A percentile compares a stretch with the other conserved stretches of the same genome.
phyloP scores from a whole-genome alignment of 2,797 vertebrate genomes.

The Sphenodon punctatus region DNA sequence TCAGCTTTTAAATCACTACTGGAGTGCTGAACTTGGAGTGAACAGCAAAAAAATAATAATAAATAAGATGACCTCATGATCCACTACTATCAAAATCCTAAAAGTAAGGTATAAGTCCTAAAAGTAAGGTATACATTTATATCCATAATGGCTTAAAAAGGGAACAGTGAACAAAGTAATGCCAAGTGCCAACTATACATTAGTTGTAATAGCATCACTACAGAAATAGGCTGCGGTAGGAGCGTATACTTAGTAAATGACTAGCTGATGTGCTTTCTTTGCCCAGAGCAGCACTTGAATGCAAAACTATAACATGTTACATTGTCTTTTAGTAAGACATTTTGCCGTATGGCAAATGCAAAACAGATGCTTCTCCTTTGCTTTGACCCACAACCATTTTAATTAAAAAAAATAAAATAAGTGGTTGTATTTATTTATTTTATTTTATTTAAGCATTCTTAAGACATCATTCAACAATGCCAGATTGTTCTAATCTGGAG shows the following conservation, averaged over 20 bases:
- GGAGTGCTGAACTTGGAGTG: no score
- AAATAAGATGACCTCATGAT: no score
- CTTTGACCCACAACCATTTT: neutral
- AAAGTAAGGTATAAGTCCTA: no score
- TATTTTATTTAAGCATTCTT: slow-evolving; percentile 7
- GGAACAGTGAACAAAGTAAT: neutral
- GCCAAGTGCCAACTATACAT: no score
- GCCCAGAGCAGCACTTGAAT: neutral
- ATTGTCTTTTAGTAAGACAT: neutral
- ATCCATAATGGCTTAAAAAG: neutral
- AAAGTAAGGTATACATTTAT: neutral
- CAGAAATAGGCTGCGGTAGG: neutral
- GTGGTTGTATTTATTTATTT: neutral
- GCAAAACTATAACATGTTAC: neutral
- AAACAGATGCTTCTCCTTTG: slow-evolving; percentile 28
- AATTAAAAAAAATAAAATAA: neutral
- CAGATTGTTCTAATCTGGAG: slow-evolving; percentile 49
- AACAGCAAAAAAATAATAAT: no score
- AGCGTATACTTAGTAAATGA: fast-evolving
- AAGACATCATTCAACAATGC: slow-evolving; percentile 36
- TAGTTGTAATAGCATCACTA: neutral
- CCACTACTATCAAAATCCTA: no score
- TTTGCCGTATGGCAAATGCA: neutral
- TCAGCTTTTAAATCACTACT: no score
- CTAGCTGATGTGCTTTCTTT: neutral